Percentiles rank a stretch among this genome's conserved stretches.
Conservation (phyloP, 2,888 invertebrate genomes). For the Drosophila mimica region DNA sequence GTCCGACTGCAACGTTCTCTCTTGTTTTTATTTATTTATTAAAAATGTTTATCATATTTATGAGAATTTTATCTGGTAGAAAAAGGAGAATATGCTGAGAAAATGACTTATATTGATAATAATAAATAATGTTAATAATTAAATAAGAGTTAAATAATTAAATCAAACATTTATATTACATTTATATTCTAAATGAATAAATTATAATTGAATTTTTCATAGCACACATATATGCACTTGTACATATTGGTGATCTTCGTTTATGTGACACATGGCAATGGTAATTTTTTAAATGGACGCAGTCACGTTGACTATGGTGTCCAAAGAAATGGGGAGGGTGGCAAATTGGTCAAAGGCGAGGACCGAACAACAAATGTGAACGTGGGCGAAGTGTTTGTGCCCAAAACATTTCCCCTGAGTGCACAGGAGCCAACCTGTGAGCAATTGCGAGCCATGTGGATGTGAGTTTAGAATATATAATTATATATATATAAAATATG, state of each 20-base stretch:
- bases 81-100: background rate
- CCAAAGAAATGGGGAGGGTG: constrained; percentile 39
- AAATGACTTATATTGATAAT: background rate
- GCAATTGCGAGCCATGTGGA: constrained; percentile 95
- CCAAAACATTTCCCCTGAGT: constrained; percentile 81
- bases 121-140: background rate
- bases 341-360: constrained; percentile 50
- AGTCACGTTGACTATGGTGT: constrained; percentile 45
- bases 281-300: constrained; percentile 53
- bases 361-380: constrained; percentile 25
- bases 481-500: background rate
- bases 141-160: background rate
- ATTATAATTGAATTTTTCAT: constrained; percentile 8
- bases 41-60: background rate
- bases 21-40: too few relatives aligned
- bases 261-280: constrained; percentile 39
- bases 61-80: background rate
- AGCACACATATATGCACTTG: constrained; percentile 53
- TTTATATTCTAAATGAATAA: background rate
- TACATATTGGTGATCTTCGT: constrained; percentile 53
- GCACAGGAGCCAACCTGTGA: constrained; percentile 92
- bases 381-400: constrained; percentile 81
- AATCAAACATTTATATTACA: background rate
- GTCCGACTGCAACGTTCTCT: too few relatives aligned
- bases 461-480: constrained; percentile 83